Conservation (phyloP, 1,140 invertebrate species). For the Drosophila teissieri region DNA sequence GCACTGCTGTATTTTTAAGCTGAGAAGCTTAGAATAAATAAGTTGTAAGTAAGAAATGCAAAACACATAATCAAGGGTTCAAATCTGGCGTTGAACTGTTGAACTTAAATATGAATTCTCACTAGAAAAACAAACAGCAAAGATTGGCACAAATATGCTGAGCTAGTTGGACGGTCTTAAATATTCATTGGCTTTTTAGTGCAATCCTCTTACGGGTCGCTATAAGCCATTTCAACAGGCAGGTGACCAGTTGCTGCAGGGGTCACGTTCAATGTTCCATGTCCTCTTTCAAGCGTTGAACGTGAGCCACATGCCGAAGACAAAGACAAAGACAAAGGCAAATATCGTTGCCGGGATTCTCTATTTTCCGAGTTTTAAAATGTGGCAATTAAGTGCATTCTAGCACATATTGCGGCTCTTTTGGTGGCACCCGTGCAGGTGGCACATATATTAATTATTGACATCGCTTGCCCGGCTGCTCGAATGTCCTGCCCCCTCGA, state of each 20-base stretch:
- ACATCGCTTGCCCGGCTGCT: conserved; percentile 28
- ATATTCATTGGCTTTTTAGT: background rate
- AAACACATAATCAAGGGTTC: no score
- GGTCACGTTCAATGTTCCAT: conserved; percentile 37
- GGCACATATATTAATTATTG: conserved; percentile 57
- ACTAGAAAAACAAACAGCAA: no score
- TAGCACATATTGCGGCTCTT: conserved; percentile 26
- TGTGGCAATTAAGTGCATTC: conserved; percentile 60
- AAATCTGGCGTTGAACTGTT: no score
- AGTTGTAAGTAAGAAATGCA: no score
- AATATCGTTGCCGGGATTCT: background rate
- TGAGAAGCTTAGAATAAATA: background rate
- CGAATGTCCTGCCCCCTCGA: background rate
- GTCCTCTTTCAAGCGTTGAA: background rate
- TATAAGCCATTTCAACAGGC: background rate
- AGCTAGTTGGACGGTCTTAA: conserved; percentile 3
- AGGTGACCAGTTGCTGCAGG: conserved; percentile 1
- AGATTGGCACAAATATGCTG: background rate
- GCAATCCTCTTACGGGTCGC: conserved; percentile 15
- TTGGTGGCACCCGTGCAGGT: conserved; percentile 23
- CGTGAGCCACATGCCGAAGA: conserved; percentile 23
- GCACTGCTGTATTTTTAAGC: background rate
- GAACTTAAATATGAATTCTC: no score
- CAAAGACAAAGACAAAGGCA: conserved; percentile 19
- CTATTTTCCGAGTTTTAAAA: conserved; percentile 31